Evolutionary conservation across 2,888 invertebrate genomes (phyloP).

Genomic region (Drosophila koepferae): DNA sequence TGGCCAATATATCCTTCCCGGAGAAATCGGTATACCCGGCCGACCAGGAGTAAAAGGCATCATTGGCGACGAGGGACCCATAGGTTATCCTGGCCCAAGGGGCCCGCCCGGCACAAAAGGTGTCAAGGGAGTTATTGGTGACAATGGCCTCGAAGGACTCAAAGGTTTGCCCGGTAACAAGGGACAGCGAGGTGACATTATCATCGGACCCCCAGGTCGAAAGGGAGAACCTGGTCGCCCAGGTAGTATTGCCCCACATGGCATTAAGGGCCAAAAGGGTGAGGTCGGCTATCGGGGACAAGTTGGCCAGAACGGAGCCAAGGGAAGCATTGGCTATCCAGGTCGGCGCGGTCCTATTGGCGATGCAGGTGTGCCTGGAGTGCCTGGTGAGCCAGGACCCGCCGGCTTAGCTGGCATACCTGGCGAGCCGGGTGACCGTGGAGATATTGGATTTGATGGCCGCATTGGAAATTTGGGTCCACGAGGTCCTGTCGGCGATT

Average conservation of each 20-base stretch:
- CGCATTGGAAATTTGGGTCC: constrained; percentile 77
- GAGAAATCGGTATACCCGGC: constrained; percentile 85
- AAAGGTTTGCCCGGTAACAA: constrained; percentile 87
- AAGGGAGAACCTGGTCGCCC: constrained; percentile 83
- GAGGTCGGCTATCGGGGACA: constrained; percentile 83
- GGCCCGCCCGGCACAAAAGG: constrained; percentile 87
- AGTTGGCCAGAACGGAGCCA: constrained; percentile 82
- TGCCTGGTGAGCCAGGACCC: constrained; percentile 66
- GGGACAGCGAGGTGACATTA: constrained; percentile 84
- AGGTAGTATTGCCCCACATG: constrained; percentile 84
- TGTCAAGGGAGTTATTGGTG: constrained; percentile 87
- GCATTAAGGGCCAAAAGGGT: constrained; percentile 85
- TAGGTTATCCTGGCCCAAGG: constrained; percentile 86
- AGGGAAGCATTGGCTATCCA: constrained; percentile 85
- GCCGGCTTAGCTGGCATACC: constrained; percentile 79
- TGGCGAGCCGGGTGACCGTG: constrained; percentile 85
- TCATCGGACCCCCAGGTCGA: constrained; percentile 82
- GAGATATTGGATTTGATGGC: constrained; percentile 87
- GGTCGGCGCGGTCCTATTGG: constrained; percentile 86
- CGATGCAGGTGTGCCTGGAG: constrained; percentile 82
- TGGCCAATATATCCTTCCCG: constrained; percentile 82
- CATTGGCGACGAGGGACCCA: constrained; percentile 85
- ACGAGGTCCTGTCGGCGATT: constrained; percentile 84
- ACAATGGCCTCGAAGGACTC: constrained; percentile 87
- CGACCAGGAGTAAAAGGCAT: constrained; percentile 85